A percentile compares a stretch with the other conserved stretches of the same genome.
These are phyloP conservation scores for Drosophila percnosoma DNA, from an alignment of 2,888 invertebrate species.

Conservation along the genomic window DNA sequence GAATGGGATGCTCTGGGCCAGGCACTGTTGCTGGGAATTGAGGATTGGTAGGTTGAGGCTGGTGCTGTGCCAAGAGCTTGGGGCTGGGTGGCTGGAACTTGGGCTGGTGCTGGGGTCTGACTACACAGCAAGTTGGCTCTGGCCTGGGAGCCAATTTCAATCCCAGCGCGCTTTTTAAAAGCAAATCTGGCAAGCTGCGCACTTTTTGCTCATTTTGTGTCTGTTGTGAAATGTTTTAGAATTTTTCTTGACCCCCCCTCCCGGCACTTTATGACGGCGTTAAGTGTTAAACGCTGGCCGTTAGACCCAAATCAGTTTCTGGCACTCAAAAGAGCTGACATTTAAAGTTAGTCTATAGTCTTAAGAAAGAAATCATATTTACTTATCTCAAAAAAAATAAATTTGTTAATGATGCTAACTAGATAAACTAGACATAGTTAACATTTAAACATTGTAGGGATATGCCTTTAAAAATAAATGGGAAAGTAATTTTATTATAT, in stretches of 20 bases:
- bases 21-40: conserved; percentile 34
- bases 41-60: not conserved
- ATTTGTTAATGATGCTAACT: not conserved
- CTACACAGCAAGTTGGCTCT: conserved; percentile 26
- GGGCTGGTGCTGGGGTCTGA: conserved; percentile 2
- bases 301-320: conserved; percentile 37
- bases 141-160: conserved; percentile 50
- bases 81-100: not conserved
- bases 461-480: not conserved
- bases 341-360: conserved; percentile 6
- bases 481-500: not conserved
- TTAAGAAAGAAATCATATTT: not conserved
- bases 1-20: conserved; percentile 15
- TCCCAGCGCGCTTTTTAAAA: conserved; percentile 71
- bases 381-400: not conserved
- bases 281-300: conserved; percentile 55
- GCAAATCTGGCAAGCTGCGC: conserved; percentile 65
- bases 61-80: not conserved
- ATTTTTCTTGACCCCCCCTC: conserved; percentile 48
- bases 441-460: not conserved
- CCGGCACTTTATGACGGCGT: conserved; percentile 45
- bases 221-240: conserved; percentile 63
- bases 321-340: conserved; percentile 44
- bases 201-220: conserved; percentile 48
- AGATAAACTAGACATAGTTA: not conserved